phyloP scores from a whole-genome alignment of 2,888 invertebrate species.

The Nomada ruficornis region DNA sequence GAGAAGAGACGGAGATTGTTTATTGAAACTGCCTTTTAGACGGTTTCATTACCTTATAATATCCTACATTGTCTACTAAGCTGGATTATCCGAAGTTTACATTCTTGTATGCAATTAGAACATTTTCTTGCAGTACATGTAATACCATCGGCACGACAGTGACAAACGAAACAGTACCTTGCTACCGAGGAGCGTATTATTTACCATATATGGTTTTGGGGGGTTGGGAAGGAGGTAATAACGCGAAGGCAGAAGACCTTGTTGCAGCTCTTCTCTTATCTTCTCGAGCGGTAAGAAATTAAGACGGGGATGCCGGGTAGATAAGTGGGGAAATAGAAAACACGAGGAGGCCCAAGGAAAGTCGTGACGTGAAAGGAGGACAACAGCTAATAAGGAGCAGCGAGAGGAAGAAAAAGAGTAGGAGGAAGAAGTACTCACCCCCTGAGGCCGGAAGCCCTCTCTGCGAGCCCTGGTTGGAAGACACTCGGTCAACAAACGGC shows the following conservation, averaged over 20 bases:
- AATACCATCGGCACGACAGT: no score
- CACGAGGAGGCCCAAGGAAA: conserved; percentile 25
- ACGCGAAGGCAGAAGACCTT: neutral
- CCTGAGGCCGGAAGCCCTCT: conserved; percentile 79
- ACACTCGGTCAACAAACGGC: conserved; percentile 74
- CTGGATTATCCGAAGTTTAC: no score
- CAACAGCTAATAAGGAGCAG: neutral
- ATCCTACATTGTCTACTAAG: no score
- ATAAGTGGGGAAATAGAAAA: conserved; percentile 41
- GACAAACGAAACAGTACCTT: no score
- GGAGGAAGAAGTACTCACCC: conserved; percentile 73
- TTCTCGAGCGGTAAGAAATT: conserved; percentile 28
- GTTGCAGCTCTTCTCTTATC: conserved; percentile 1
- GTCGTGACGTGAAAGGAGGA: conserved; percentile 23
- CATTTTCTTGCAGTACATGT: no score
- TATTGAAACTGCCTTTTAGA: no score
- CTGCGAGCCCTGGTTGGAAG: conserved; percentile 81
- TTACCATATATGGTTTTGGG: no score
- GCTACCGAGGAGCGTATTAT: no score
- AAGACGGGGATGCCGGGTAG: conserved; percentile 18
- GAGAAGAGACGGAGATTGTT: no score
- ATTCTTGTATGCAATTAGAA: no score
- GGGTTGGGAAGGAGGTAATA: neutral
- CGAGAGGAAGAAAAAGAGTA: conserved; percentile 18
- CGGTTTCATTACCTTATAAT: no score